These are phyloP conservation scores for Mohoua ochrocephala DNA, from an alignment of 2,113 vertebrate species.

Conservation along the genomic window DNA sequence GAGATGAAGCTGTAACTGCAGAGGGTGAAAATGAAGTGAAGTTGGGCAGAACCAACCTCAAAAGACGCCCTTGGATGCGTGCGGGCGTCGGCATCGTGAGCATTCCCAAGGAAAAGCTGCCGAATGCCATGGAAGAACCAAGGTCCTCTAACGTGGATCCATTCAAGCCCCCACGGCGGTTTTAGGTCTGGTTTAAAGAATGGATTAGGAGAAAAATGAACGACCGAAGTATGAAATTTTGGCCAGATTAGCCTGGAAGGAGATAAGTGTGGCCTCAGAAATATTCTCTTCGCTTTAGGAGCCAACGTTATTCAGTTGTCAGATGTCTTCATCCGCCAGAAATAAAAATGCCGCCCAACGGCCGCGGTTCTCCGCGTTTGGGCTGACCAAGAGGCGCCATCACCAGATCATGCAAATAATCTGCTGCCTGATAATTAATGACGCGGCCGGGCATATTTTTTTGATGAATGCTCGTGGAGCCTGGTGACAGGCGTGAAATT, in stretches of 20 bases:
- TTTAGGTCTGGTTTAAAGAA: background rate
- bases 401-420: slow-evolving; percentile 67
- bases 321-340: slow-evolving; percentile 34
- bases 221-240: background rate
- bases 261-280: background rate
- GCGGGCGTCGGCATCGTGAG: background rate
- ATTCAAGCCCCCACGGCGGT: background rate
- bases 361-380: background rate
- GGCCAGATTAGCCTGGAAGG: background rate
- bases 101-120: background rate
- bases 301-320: background rate
- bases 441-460: slow-evolving; percentile 72
- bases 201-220: background rate
- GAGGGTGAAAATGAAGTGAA: background rate
- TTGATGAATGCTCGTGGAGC: slow-evolving; percentile 76
- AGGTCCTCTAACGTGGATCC: background rate
- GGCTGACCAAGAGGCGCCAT: background rate
- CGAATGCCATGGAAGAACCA: background rate
- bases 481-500: slow-evolving; percentile 82
- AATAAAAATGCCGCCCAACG: background rate
- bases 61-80: background rate
- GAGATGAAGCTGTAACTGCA: background rate
- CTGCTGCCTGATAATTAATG: slow-evolving; percentile 67
- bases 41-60: background rate
- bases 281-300: background rate